A percentile compares a stretch with the other conserved stretches of the same genome.
Evolutionary conservation across 2,113 vertebrate genomes (phyloP).

Genomic region (Poeciliopsis retropinna): DNA sequence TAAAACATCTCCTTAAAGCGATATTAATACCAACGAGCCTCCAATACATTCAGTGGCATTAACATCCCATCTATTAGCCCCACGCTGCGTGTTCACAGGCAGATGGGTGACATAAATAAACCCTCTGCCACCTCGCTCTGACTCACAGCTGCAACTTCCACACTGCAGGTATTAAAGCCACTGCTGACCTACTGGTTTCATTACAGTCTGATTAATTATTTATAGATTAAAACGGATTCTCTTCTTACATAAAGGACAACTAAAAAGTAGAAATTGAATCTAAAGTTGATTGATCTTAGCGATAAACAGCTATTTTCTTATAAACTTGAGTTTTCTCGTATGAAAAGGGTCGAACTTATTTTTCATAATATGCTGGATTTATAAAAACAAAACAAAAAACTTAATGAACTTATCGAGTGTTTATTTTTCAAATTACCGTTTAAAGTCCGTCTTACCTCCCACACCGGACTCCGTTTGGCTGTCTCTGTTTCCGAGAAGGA

Average conservation of each 20-base stretch:
- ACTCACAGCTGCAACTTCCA: conserved; percentile 48
- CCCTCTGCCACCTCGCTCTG: conserved; percentile 45
- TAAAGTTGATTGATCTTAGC: too few species aligned
- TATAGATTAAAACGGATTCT: conserved; percentile 5
- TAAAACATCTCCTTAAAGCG: conserved; percentile 6
- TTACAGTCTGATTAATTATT: conserved; percentile 32
- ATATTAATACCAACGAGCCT: conserved; percentile 13
- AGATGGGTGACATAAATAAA: conserved; percentile 26
- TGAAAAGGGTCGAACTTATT: too few species aligned
- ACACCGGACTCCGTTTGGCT: too few species aligned
- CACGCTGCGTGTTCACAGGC: conserved; percentile 19
- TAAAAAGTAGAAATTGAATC: too few species aligned
- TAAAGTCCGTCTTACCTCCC: too few species aligned
- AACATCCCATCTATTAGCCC: conserved; percentile 15
- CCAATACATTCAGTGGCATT: conserved; percentile 16
- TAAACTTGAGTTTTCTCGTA: too few species aligned
- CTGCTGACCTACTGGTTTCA: conserved; percentile 17
- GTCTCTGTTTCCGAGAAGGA: too few species aligned
- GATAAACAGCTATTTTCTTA: too few species aligned
- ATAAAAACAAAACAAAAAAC: too few species aligned
- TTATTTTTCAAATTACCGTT: too few species aligned
- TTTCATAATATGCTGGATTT: too few species aligned
- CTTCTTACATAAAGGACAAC: conserved; percentile 41
- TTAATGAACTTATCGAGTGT: too few species aligned
- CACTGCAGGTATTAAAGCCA: conserved; percentile 20